phyloP scores from a whole-genome alignment of 2,888 invertebrate species.

The Microplitis manilae region DNA sequence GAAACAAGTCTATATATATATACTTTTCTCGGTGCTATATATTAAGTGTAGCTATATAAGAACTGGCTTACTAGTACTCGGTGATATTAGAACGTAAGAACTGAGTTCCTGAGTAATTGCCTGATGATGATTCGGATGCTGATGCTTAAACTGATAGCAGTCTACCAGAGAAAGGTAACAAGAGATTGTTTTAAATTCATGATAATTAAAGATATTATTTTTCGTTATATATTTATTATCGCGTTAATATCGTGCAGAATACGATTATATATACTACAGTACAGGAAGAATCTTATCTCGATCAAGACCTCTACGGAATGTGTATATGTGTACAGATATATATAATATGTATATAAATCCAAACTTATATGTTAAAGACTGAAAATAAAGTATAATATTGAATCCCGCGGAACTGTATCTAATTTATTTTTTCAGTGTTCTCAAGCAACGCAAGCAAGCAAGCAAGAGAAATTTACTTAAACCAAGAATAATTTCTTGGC shows the following conservation, averaged over 20 bases:
- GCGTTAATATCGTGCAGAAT: conserved; percentile 53
- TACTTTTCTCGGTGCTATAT: conserved; percentile 51
- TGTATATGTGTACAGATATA: neutral
- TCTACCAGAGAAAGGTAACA: conserved; percentile 9
- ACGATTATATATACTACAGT: conserved; percentile 45
- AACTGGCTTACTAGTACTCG: conserved; percentile 48
- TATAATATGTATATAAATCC: neutral
- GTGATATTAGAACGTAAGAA: conserved; percentile 50
- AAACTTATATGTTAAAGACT: conserved; percentile 19
- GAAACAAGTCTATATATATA: conserved; percentile 29
- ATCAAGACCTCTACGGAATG: conserved; percentile 38
- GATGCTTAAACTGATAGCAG: neutral
- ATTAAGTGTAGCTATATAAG: conserved; percentile 54
- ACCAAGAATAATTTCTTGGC: no score
- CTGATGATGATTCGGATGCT: conserved; percentile 39
- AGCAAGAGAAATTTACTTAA: no score
- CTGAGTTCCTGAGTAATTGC: conserved; percentile 62
- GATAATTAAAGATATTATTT: neutral
- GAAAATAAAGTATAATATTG: neutral
- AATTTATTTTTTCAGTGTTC: no score
- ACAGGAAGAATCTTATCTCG: conserved; percentile 49
- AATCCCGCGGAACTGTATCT: neutral
- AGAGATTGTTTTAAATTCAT: conserved; percentile 2
- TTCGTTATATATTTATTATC: conserved; percentile 45
- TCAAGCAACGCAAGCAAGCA: no score